These are phyloP conservation scores for Thecophora atra DNA, from an alignment of 2,888 invertebrate genomes.

Conservation along the genomic window DNA sequence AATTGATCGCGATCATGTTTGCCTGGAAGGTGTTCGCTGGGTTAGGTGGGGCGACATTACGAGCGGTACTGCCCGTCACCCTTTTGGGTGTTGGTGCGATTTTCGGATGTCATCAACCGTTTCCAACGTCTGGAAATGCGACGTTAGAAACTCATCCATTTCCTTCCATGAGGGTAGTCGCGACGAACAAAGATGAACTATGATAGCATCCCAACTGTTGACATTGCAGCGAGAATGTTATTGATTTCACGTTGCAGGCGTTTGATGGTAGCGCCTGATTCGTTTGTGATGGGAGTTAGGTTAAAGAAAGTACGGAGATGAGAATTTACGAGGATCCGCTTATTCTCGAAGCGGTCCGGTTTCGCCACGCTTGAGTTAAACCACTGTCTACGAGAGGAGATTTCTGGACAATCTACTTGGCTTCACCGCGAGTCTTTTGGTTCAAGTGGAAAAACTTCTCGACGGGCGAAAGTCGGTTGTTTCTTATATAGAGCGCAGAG, in stretches of 20 bases:
- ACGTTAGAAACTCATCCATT: not conserved
- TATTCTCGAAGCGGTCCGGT: slow-evolving; percentile 9
- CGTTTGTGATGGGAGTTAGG: not conserved
- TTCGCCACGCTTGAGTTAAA: not conserved
- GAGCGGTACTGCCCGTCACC: not conserved
- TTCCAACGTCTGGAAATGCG: slow-evolving; percentile 1
- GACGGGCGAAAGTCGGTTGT: not conserved
- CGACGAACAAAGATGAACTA: not conserved
- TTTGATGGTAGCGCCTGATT: not conserved
- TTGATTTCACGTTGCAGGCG: slow-evolving; percentile 10
- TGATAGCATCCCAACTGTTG: not conserved
- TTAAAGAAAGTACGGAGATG: not conserved
- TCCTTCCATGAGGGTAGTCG: slow-evolving; percentile 23
- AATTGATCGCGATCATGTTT: not conserved
- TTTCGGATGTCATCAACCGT: too few species aligned
- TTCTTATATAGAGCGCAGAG: not conserved
- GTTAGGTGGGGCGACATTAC: not conserved
- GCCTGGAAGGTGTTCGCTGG: not conserved
- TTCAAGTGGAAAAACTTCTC: slow-evolving; percentile 5
- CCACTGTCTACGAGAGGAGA: not conserved
- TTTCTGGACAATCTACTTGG: slow-evolving; percentile 1
- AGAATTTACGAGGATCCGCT: not conserved
- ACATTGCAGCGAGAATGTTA: slow-evolving; percentile 2
- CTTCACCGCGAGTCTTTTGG: not conserved
- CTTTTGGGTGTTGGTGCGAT: not conserved